A percentile compares a stretch with the other conserved stretches of the same genome.
phyloP scores from a whole-genome alignment of 2,113 vertebrate genomes.

The Parus major region DNA sequence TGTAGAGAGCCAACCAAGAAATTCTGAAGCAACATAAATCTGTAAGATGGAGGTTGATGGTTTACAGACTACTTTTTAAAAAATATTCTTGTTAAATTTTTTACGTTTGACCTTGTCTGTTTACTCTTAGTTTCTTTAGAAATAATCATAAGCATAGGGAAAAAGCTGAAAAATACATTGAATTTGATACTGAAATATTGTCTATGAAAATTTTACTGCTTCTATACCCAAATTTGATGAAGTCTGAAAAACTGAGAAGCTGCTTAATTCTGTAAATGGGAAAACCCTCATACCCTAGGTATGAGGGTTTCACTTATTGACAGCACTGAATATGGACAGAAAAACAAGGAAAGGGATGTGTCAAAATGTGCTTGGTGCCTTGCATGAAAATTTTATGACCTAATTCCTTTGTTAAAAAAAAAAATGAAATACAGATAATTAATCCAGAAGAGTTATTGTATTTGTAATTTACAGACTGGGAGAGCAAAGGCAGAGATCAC shows the following conservation, averaged over 20 bases:
- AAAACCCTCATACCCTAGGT: background rate
- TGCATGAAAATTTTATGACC: background rate
- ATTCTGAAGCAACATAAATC: background rate
- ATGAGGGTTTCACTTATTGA: background rate
- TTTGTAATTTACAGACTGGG: background rate
- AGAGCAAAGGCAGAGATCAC: background rate
- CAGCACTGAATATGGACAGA: background rate
- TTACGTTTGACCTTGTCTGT: background rate
- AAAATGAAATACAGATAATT: background rate
- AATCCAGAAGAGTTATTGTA: background rate
- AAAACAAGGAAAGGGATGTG: background rate
- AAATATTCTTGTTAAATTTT: fast-evolving
- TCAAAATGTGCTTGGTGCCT: background rate
- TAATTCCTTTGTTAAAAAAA: background rate
- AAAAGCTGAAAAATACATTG: background rate
- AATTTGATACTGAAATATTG: background rate
- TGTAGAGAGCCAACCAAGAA: background rate
- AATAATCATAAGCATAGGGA: background rate
- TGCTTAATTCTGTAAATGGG: background rate
- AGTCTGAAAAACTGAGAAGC: background rate
- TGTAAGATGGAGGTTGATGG: background rate
- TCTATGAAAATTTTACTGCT: background rate
- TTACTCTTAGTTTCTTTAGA: background rate
- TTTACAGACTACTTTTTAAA: background rate
- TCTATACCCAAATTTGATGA: background rate